Base-by-base conservation (phyloP, 2,113 vertebrate species). In the Tauraco erythrolophus region DNA sequence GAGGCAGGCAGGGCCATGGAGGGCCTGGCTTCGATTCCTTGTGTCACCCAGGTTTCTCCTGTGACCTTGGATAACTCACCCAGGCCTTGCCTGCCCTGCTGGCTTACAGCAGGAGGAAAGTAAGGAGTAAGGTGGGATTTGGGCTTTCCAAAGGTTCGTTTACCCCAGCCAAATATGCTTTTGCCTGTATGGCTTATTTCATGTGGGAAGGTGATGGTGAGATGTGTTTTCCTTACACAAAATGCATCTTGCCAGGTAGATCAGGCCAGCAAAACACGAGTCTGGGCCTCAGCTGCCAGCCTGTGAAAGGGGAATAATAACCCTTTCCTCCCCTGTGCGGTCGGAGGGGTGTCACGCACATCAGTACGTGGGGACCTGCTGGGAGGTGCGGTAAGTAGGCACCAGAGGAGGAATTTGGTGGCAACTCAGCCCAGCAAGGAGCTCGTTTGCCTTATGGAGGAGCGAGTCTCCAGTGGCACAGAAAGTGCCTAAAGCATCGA, bases 281-380 rank as follows among this genome's bases (percentile, higher is more conserved):
- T 3, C 48, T 37, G 75, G 28, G 28, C 37, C 14, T 61, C 23
- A 27, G 58, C 66, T 46, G 62, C 62, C 6, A 11, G 30, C 16
- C n/a, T 37, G 1, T 61, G 31, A 71, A 28, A n/a, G 48, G 54
- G n/a, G 17, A 54, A 8, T 37, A n/a, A 10, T 3, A 45, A 1
- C 43, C 2, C 2, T 9, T 60, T 2, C 31, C 61, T 28, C 1
- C 4, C 8, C 13, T 23, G 27, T 35, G 60, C 0, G 2, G 13
- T 33, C 14, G 1, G 51, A 10, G 65, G 21, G 31, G 2, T 30
- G 14, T 51, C 15, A 2, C 15, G 4, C 12, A 3, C 50, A 35
- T 65, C 11, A 4, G 1, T 8, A 4, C 37, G 0, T 2, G 4
- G 51, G 50, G 66, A 7, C 46, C 46, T 48, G 58, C 76, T 31